Evolutionary conservation across 2,797 vertebrate species (phyloP).

Genomic region (Garrulus glandarius): DNA sequence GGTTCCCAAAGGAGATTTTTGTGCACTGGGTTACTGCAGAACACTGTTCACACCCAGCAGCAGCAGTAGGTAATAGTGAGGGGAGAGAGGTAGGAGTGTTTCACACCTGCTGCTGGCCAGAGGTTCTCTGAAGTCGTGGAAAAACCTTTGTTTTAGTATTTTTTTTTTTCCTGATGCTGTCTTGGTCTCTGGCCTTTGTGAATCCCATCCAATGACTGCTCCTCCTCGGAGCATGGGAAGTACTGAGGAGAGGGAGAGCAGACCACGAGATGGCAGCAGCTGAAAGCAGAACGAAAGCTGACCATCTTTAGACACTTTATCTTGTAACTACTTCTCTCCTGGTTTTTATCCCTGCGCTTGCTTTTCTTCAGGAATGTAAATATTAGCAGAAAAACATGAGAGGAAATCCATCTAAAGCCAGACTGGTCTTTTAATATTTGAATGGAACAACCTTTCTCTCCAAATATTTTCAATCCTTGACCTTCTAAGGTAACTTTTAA

Average conservation of each 20-base stretch:
- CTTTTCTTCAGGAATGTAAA: slow-evolving; percentile 3
- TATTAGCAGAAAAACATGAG: background rate
- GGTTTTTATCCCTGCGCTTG: background rate
- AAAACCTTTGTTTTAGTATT: background rate
- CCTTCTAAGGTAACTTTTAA: background rate
- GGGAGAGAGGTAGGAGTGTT: background rate
- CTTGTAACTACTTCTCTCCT: background rate
- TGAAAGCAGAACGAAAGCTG: background rate
- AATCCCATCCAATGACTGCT: rapidly evolving
- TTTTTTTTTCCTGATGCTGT: background rate
- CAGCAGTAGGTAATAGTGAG: rapidly evolving
- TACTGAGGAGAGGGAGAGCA: background rate
- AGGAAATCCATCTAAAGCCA: background rate
- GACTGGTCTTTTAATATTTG: background rate
- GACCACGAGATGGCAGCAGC: slow-evolving; percentile 59
- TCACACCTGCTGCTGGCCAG: background rate
- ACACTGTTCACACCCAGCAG: rapidly evolving
- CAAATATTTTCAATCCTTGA: background rate
- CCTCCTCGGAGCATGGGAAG: rapidly evolving
- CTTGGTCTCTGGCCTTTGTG: background rate
- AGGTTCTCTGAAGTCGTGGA: background rate
- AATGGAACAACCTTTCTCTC: background rate
- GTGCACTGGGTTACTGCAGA: background rate
- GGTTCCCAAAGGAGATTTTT: background rate
- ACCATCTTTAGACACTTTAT: background rate